Conservation (phyloP, 1,140 invertebrate genomes). For the Medauroidea extradentata region DNA sequence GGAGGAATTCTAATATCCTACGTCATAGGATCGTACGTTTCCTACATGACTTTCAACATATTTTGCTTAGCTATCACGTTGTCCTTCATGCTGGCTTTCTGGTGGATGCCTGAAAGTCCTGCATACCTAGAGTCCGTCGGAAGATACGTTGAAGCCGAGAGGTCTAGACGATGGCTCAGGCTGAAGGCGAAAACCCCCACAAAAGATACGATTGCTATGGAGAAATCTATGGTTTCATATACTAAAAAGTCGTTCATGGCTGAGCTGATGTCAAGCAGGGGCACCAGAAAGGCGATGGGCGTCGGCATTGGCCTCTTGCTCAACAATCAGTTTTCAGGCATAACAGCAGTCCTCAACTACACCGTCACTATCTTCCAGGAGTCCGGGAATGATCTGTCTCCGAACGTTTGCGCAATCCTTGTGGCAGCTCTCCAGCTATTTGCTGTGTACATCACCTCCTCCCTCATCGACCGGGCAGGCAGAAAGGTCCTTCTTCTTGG, state of each 20-base stretch:
- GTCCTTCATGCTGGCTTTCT: conserved; percentile 44
- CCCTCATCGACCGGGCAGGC: conserved; percentile 57
- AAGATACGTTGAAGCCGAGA: background rate
- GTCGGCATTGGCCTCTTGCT: conserved; percentile 45
- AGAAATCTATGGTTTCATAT: no score
- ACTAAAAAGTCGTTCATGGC: background rate
- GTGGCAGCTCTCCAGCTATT: conserved; percentile 43
- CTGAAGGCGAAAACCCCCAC: background rate
- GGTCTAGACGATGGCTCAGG: background rate
- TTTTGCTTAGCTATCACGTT: conserved; percentile 38
- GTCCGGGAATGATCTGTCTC: conserved; percentile 44
- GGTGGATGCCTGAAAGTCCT: conserved; percentile 57
- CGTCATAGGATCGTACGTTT: conserved; percentile 48
- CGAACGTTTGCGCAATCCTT: conserved; percentile 48
- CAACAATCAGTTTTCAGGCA: conserved; percentile 42
- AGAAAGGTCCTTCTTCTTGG: conserved; percentile 51
- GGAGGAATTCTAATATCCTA: conserved; percentile 54
- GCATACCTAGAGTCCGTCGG: background rate
- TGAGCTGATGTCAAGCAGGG: conserved; percentile 46
- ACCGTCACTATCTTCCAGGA: conserved; percentile 54
- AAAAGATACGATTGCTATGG: background rate
- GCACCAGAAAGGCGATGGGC: conserved; percentile 40
- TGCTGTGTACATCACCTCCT: conserved; percentile 45
- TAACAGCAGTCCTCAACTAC: conserved; percentile 46
- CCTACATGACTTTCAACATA: conserved; percentile 44